Base-by-base conservation (phyloP, 2,888 invertebrate species). In the Cerastoderma edule region DNA sequence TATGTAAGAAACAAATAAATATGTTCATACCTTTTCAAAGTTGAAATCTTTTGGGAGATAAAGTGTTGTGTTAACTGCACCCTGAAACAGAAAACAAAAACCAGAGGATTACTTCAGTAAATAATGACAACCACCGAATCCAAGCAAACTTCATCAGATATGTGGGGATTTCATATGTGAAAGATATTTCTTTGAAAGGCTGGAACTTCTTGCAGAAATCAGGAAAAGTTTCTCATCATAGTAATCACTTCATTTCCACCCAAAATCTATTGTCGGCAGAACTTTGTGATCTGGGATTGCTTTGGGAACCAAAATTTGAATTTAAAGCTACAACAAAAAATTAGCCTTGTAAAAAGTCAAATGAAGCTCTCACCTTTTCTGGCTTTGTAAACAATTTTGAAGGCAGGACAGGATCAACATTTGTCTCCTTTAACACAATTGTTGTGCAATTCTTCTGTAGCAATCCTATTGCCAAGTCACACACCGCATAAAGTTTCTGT, bases 401-500 rank as follows among this genome's bases (percentile, higher is more conserved):
- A 2, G 92, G 92, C 60, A 92, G 83, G 13, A 89, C 86, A 22
- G 92, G 92, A 54, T 92, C 91, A 19, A 89, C 95, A 8, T 97
- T 96, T 92, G 96, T 96, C 90, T 98, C 97, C 92, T 97, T 97
- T 93, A 97, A 94, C 90, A 98, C 97, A 93, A 97, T 97, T 91
- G 95, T 96, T 68, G 95, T 95, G 64, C 97, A 96, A 91, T 97
- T 97, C 72, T 96, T 95, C 94, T 96, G 95, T 86, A 99, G 95
- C 89, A 99, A 95, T 64, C 97, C 96, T 94, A 98, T 95, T 22
- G 98, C 97, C 83, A 99, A 94, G 94, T 99, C 99, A 94, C 98
- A 98, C 68, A 97, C 95, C 33, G 98, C 97, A 96, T 98, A 99
- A 92, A 99, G 94, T 96, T 98, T 98, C 97, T 98, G 93, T n/a